Evolutionary conservation across 2,888 invertebrate genomes (phyloP).

Genomic region (Candidula unifasciata): DNA sequence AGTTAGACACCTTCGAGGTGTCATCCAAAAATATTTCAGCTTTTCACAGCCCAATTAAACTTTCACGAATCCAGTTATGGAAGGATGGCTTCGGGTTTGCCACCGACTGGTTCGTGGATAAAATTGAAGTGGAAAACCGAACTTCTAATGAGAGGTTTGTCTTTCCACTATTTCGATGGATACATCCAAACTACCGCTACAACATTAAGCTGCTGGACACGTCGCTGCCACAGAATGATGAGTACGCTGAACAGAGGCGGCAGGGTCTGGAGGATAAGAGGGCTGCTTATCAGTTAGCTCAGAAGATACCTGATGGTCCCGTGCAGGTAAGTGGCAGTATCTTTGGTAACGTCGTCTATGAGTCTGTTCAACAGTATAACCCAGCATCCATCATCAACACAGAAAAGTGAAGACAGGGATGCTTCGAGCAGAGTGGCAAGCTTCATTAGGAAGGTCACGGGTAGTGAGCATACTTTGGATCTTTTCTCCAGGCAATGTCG

Average conservation of each 20-base stretch:
- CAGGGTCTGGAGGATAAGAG: conserved; percentile 75
- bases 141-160: conserved; percentile 64
- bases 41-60: conserved; percentile 56
- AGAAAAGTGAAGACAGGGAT: no score
- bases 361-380: no score
- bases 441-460: no score
- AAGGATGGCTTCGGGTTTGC: conserved; percentile 75
- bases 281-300: conserved; percentile 63
- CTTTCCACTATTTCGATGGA: conserved; percentile 79
- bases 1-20: conserved; percentile 73
- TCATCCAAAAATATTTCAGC: conserved; percentile 43
- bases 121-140: conserved; percentile 68
- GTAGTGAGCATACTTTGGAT: no score
- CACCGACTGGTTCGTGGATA: conserved; percentile 77
- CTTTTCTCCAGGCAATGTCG: no score
- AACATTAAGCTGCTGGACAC: conserved; percentile 76
- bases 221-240: conserved; percentile 77
- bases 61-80: conserved; percentile 76
- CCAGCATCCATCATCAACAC: no score
- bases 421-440: no score
- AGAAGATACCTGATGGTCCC: conserved; percentile 59
- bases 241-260: conserved; percentile 72
- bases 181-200: conserved; percentile 74
- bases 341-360: no score
- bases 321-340: conserved; percentile 62